A percentile compares a stretch with the other conserved stretches of the same genome.
Evolutionary conservation across 1,140 invertebrate species (phyloP).

Genomic region (Diachasmimorpha longicaudata): DNA sequence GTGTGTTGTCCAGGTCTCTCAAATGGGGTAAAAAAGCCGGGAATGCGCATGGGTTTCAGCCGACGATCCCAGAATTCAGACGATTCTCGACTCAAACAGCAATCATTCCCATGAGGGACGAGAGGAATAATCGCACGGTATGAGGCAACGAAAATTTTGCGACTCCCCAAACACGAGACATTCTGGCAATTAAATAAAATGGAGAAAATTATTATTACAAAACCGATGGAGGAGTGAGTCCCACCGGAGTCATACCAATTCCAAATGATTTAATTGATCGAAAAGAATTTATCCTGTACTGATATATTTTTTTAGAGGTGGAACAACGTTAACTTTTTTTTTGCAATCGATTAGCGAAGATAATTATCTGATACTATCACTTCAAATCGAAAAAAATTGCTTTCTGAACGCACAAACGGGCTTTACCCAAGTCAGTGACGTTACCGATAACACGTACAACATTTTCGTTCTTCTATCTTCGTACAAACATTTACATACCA

Average conservation of each 20-base stretch:
- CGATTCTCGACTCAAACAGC: neutral
- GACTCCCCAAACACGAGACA: neutral
- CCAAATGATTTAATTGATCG: too few species aligned
- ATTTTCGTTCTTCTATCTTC: conserved; percentile 37
- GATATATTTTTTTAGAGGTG: too few species aligned
- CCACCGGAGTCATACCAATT: too few species aligned
- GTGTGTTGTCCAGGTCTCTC: neutral
- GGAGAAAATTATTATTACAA: too few species aligned
- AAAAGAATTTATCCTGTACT: too few species aligned
- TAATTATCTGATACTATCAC: too few species aligned
- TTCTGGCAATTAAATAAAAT: too few species aligned
- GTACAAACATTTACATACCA: conserved; percentile 55
- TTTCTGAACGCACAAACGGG: neutral
- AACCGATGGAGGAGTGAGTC: too few species aligned
- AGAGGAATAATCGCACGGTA: neutral
- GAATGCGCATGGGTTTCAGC: neutral
- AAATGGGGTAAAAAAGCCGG: conserved; percentile 2
- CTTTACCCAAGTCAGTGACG: neutral
- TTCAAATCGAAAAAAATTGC: too few species aligned
- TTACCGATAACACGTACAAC: conserved; percentile 4
- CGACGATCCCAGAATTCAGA: conserved; percentile 9
- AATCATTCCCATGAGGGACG: neutral
- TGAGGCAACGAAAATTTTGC: neutral
- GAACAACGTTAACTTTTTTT: too few species aligned
- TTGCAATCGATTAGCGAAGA: too few species aligned